Conservation (phyloP, 2,113 vertebrate genomes). For the Siniperca knerii region DNA sequence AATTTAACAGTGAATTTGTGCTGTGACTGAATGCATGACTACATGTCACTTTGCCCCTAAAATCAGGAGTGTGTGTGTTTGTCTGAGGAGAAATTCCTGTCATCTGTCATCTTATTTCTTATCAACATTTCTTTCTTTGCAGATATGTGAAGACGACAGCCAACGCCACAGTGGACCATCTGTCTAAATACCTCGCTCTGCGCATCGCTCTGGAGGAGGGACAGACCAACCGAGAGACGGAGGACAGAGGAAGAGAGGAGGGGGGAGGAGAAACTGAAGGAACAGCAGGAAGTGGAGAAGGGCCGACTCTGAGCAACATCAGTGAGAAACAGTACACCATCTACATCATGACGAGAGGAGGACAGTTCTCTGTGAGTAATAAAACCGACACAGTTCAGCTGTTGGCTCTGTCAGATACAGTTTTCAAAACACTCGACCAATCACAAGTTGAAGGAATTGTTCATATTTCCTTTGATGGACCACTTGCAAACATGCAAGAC, state of each 20-base stretch:
- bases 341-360: conserved; percentile 88
- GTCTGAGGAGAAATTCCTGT: no score
- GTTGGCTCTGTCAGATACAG: no score
- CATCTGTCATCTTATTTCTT: no score
- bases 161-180: conserved; percentile 92
- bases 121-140: neutral
- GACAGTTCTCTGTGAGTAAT: conserved; percentile 88
- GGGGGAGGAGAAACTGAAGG: conserved; percentile 46
- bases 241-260: conserved; percentile 15
- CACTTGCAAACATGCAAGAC: neutral
- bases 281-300: conserved; percentile 36
- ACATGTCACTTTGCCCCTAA: no score
- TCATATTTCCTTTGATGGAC: no score
- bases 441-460: no score
- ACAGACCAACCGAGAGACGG: conserved; percentile 56
- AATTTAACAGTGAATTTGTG: no score
- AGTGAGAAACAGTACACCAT: conserved; percentile 95
- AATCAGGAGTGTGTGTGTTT: neutral
- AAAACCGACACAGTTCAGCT: no score
- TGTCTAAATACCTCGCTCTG: conserved; percentile 92
- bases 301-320: conserved; percentile 65
- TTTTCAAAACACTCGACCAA: no score
- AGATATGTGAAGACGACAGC: conserved; percentile 93
- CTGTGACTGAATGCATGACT: no score
- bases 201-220: conserved; percentile 90